These are phyloP conservation scores for Poecilia wingei DNA, from an alignment of 2,797 vertebrate species.

Conservation along the genomic window DNA sequence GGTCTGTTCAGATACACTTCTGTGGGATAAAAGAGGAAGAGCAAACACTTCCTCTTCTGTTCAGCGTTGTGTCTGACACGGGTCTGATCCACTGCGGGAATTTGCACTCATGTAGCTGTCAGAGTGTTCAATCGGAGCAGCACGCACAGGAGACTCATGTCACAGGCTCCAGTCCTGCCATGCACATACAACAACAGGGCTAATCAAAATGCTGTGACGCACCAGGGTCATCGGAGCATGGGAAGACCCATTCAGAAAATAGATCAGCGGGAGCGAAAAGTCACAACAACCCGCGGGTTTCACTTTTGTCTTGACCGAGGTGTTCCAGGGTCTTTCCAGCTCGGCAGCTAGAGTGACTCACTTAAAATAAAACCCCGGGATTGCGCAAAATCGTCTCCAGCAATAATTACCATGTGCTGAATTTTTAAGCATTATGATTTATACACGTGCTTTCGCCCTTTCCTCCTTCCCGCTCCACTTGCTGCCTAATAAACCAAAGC, in stretches of 20 bases:
- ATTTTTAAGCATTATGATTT: neutral
- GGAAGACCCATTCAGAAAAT: neutral
- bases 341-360: slow-evolving; percentile 30
- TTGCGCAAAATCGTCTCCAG: slow-evolving; percentile 22
- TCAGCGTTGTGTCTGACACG: neutral
- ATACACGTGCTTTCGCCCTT: slow-evolving; percentile 43
- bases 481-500: slow-evolving; percentile 13
- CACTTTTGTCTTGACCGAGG: slow-evolving; percentile 51
- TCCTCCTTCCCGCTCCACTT: neutral
- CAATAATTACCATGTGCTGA: neutral
- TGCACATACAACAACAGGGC: slow-evolving; percentile 13
- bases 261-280: slow-evolving; percentile 13
- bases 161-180: slow-evolving; percentile 26
- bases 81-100: slow-evolving; percentile 63
- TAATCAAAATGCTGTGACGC: slow-evolving; percentile 33
- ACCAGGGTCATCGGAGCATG: slow-evolving; percentile 24
- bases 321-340: slow-evolving; percentile 28
- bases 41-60: slow-evolving; percentile 23
- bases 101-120: slow-evolving; percentile 56
- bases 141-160: slow-evolving; percentile 20
- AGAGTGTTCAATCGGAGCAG: slow-evolving; percentile 34
- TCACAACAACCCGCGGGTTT: slow-evolving; percentile 27
- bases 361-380: neutral
- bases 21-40: slow-evolving; percentile 33
- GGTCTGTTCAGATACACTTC: slow-evolving; percentile 35